A percentile compares a stretch with the other conserved stretches of the same genome.
These are phyloP conservation scores for Gerris buenoi DNA, from an alignment of 1,140 invertebrate species.

Conservation along the genomic window DNA sequence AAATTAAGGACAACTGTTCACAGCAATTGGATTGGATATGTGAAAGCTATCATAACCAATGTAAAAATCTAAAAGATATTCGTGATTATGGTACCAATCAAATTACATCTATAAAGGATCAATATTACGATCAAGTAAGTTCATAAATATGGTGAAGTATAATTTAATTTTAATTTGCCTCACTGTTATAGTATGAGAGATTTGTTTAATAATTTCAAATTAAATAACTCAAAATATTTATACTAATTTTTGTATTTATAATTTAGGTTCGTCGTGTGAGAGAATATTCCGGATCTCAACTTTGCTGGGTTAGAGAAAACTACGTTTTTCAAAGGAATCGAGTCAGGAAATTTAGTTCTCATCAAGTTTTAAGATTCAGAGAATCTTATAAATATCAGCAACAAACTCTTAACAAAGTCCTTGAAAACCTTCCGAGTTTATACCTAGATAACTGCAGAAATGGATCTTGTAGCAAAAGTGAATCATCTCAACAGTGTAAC, in stretches of 20 bases:
- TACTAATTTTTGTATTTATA: conserved; percentile 12
- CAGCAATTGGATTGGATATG: conserved; percentile 87
- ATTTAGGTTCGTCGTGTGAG: conserved; percentile 66
- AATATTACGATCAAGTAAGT: conserved; percentile 85
- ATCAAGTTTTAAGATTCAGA: conserved; percentile 70
- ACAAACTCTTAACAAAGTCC: conserved; percentile 80
- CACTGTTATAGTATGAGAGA: too few species aligned
- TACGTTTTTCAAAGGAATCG: conserved; percentile 88
- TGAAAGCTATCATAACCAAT: conserved; percentile 75
- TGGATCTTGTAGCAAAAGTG: conserved; percentile 64
- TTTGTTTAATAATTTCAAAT: too few species aligned
- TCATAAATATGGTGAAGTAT: too few species aligned
- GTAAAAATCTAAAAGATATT: conserved; percentile 73
- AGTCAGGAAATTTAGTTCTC: conserved; percentile 83
- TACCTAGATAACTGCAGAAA: conserved; percentile 85
- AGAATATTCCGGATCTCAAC: conserved; percentile 73
- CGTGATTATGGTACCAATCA: conserved; percentile 78
- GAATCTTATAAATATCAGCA: conserved; percentile 92
- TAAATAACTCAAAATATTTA: too few species aligned
- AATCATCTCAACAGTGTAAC: conserved; percentile 56
- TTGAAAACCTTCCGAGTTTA: conserved; percentile 82
- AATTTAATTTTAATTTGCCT: too few species aligned
- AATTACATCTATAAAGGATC: conserved; percentile 66
- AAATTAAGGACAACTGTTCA: conserved; percentile 81
- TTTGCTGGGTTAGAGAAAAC: conserved; percentile 85